Conservation (phyloP, 92 coral and sea anemone genomes). For the Nematostella vectensis region DNA sequence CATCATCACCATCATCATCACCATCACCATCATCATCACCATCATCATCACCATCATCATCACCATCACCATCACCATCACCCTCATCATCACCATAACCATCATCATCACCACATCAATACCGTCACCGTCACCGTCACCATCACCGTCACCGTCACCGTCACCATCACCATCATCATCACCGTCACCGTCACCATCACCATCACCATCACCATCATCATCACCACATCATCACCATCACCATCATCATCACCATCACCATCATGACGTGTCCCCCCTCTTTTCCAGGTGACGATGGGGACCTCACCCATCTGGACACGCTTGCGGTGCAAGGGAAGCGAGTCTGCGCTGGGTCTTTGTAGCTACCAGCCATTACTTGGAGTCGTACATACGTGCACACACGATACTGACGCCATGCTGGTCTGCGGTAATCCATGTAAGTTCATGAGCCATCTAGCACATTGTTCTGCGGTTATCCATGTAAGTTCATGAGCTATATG, state of each 20-base stretch:
- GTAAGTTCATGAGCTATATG: no score
- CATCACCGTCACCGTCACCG: slow-evolving; percentile 1
- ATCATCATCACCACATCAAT: no score
- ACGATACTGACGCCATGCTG: slow-evolving; percentile 14
- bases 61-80: no score
- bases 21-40: slow-evolving; percentile 3
- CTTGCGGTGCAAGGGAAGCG: slow-evolving; percentile 14
- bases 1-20: background rate
- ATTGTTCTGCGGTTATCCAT: slow-evolving; percentile 1
- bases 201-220: no score
- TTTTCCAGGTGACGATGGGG: background rate
- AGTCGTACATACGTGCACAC: slow-evolving; percentile 14
- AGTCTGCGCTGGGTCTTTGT: slow-evolving; percentile 22
- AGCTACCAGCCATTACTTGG: background rate
- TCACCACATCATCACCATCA: no score
- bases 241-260: slow-evolving; percentile 2
- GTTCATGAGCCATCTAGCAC: no score
- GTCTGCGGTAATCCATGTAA: slow-evolving; percentile 2
- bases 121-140: no score
- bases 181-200: background rate
- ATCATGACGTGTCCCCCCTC: no score
- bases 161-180: background rate
- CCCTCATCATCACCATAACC: no score
- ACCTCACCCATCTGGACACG: slow-evolving; percentile 10
- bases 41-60: background rate